These are phyloP conservation scores for Limnothrissa miodon DNA, from an alignment of 2,113 vertebrate genomes.

Conservation along the genomic window DNA sequence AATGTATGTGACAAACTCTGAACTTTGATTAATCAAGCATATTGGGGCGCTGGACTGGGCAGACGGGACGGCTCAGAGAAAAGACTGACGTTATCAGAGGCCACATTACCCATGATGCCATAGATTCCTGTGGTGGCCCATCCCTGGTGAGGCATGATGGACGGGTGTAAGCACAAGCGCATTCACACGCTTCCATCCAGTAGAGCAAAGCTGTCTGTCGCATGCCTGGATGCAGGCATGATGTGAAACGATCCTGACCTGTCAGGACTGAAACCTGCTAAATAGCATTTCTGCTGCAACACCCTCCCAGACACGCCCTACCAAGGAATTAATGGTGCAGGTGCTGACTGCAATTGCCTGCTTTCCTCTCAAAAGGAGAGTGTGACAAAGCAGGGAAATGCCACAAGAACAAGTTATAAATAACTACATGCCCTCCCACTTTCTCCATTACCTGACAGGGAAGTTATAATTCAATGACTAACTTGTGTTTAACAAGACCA, in stretches of 20 bases:
- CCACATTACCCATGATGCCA: not conserved
- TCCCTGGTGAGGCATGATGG: constrained; percentile 15
- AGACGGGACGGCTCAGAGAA: not conserved
- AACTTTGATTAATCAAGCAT: not conserved
- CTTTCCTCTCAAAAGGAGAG: not conserved
- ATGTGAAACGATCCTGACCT: not conserved
- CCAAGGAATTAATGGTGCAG: not conserved
- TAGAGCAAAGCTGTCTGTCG: constrained; percentile 25
- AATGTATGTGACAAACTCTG: not conserved
- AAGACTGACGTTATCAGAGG: not conserved
- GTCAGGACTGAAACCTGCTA: not conserved
- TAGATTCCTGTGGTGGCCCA: constrained; percentile 11
- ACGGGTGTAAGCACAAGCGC: constrained; percentile 11
- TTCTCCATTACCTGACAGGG: not conserved
- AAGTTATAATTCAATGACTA: no score
- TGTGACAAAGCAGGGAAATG: not conserved
- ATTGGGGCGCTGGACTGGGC: not conserved
- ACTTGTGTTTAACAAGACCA: not conserved
- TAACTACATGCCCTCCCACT: not conserved
- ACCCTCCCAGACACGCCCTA: not conserved
- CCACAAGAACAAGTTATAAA: not conserved
- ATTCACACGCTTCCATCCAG: not conserved
- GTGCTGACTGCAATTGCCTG: not conserved
- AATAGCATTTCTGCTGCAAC: not conserved
- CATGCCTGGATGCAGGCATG: constrained; percentile 8